Base-by-base conservation (phyloP, 30 jellyfish, hydroid and myxozoan genomes). In the Morbakka virulenta region DNA sequence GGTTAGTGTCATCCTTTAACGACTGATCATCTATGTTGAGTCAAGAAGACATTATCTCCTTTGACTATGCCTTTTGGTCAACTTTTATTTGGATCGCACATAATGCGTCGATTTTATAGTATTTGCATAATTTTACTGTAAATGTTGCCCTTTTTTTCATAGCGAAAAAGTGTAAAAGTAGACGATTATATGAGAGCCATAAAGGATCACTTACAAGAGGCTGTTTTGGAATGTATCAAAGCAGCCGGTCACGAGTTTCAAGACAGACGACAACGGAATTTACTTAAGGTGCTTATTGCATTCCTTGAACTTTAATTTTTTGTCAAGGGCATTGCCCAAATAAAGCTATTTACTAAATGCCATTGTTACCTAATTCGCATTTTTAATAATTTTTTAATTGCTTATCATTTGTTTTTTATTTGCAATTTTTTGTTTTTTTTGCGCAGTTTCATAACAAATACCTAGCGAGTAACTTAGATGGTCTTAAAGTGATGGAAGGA, bases 221-320 rank as follows among this genome's bases (percentile, higher is more conserved):
- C 98, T 30, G 96, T 92, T 4, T 76, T 69, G 6, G 98, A 82
- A 32, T 92, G 98, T 72, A 80, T 92, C 32, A 80, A 74, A 30
- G 98, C 98, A 24, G 98, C 98, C 13, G 98, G 98, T 17, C 95
- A 92, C 64, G 96, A 80, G 72, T 92, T 85, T 65, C 95, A 92
- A 3, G 94, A 87, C 11, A 84, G 70, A 52, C 51, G 77, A 28
- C 98, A 92, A 64, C 70, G 96, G 32, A 57, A 76, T 48, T 63
- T 92, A 11, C 62, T 92, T 83, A 92, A 86, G 98, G 98, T 89
- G 27, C 61, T 9, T n/a, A n/a, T n/a, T n/a, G 27, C n/a, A 47
- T 47, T 12, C 13, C 13, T 47, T n/a, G n/a, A 12, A 47, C n/a
- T 12, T 12, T n/a, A n/a, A n/a, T 47, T n/a, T n/a, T 12, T 47